phyloP scores from a whole-genome alignment of 1,140 invertebrate species.

The Idris sp. region DNA sequence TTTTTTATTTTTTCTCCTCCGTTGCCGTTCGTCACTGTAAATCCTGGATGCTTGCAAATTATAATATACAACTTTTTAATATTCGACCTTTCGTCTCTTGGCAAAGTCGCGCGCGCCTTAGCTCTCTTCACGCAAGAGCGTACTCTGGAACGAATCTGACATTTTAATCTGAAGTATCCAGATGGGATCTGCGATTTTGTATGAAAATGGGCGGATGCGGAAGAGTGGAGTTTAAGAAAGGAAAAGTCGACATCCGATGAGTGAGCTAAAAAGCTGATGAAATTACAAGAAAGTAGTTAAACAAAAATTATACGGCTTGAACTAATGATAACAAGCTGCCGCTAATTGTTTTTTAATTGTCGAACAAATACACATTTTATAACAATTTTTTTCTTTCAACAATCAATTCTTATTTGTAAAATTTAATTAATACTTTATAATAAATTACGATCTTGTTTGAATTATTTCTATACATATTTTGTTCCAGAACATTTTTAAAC shows the following conservation, averaged over 20 bases:
- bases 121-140: slow-evolving; percentile 58
- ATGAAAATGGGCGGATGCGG: slow-evolving; percentile 55
- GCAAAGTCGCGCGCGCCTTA: slow-evolving; percentile 45
- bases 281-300: slow-evolving; percentile 54
- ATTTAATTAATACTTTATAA: no score
- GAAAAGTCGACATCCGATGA: slow-evolving; percentile 52
- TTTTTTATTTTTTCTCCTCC: slow-evolving; percentile 47
- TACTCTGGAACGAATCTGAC: slow-evolving; percentile 72
- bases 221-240: slow-evolving; percentile 54
- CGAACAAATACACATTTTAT: no score
- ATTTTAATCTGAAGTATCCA: slow-evolving; percentile 78
- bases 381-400: no score
- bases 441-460: no score
- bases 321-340: slow-evolving; percentile 7
- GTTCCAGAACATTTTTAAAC: no score
- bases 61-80: slow-evolving; percentile 73
- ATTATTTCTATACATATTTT: no score
- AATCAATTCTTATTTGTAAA: no score
- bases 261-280: slow-evolving; percentile 43
- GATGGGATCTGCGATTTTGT: slow-evolving; percentile 72
- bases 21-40: slow-evolving; percentile 61
- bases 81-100: slow-evolving; percentile 64
- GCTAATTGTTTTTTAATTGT: slow-evolving; percentile 44
- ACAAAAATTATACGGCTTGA: slow-evolving; percentile 24
- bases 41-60: slow-evolving; percentile 67